Evolutionary conservation across 2,113 vertebrate genomes (phyloP).

Genomic region (Ictalurus punctatus): DNA sequence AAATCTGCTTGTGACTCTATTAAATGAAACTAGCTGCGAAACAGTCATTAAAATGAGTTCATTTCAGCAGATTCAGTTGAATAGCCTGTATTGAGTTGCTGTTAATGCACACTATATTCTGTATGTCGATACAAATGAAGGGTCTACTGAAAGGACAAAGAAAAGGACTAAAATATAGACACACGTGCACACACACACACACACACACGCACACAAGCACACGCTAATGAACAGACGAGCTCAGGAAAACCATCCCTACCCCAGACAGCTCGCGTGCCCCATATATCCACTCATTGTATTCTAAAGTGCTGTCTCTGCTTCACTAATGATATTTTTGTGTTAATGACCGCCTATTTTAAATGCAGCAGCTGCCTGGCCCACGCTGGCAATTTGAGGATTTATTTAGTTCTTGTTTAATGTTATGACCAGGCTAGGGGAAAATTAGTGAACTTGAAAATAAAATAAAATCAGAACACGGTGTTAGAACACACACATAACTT

Average conservation of each 20-base stretch:
- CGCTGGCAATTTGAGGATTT: slow-evolving; percentile 54
- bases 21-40: slow-evolving; percentile 41
- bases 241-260: slow-evolving; percentile 51
- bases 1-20: slow-evolving; percentile 46
- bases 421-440: slow-evolving; percentile 58
- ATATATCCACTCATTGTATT: slow-evolving; percentile 56
- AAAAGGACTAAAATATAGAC: slow-evolving; percentile 44
- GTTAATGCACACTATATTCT: slow-evolving; percentile 51
- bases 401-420: slow-evolving; percentile 59
- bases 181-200: slow-evolving; percentile 10
- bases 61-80: slow-evolving; percentile 50
- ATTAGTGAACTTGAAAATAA: slow-evolving; percentile 51
- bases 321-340: slow-evolving; percentile 66
- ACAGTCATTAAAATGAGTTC: slow-evolving; percentile 41
- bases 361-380: slow-evolving; percentile 45
- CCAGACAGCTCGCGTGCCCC: slow-evolving; percentile 56
- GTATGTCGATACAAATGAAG: slow-evolving; percentile 50
- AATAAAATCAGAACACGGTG: slow-evolving; percentile 41
- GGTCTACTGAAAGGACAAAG: slow-evolving; percentile 42
- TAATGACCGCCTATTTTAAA: slow-evolving; percentile 66
- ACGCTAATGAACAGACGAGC: slow-evolving; percentile 57
- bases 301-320: slow-evolving; percentile 64
- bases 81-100: slow-evolving; percentile 47
- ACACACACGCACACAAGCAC: slow-evolving; percentile 33
- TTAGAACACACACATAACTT: not conserved